These are phyloP conservation scores for Rutpela maculata DNA, from an alignment of 2,888 invertebrate species.

Conservation along the genomic window DNA sequence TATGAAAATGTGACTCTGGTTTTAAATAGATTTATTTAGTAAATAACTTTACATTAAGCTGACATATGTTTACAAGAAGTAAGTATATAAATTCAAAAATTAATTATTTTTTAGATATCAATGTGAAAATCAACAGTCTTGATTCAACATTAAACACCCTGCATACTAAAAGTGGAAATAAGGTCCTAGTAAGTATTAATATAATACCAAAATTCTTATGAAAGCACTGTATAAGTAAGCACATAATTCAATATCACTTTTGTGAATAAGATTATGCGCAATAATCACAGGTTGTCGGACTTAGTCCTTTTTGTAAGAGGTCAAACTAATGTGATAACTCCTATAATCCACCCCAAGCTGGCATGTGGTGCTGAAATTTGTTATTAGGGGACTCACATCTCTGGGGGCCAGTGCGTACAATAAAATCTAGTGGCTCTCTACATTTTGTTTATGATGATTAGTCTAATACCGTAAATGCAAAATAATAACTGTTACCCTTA, in stretches of 20 bases:
- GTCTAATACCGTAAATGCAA: conserved; percentile 36
- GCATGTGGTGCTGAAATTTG: conserved; percentile 66
- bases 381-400: conserved; percentile 60
- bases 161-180: too few relatives aligned
- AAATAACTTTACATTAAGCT: too few relatives aligned
- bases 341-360: conserved; percentile 62
- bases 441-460: conserved; percentile 47
- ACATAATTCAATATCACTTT: conserved; percentile 49
- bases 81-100: too few relatives aligned
- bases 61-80: too few relatives aligned
- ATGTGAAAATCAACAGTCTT: too few relatives aligned
- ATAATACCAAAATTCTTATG: background rate
- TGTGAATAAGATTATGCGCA: conserved; percentile 60
- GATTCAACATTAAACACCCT: too few relatives aligned
- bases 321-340: conserved; percentile 63
- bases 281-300: conserved; percentile 68
- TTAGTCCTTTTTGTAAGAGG: conserved; percentile 61
- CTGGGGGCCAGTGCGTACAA: conserved; percentile 48
- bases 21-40: too few relatives aligned
- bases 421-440: conserved; percentile 48
- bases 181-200: background rate
- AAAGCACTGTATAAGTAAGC: conserved; percentile 18
- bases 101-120: too few relatives aligned
- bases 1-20: too few relatives aligned
- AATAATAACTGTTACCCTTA: conserved; percentile 34